These are phyloP conservation scores for Amphimallon solstitiale DNA, from an alignment of 2,888 invertebrate species.

Conservation along the genomic window DNA sequence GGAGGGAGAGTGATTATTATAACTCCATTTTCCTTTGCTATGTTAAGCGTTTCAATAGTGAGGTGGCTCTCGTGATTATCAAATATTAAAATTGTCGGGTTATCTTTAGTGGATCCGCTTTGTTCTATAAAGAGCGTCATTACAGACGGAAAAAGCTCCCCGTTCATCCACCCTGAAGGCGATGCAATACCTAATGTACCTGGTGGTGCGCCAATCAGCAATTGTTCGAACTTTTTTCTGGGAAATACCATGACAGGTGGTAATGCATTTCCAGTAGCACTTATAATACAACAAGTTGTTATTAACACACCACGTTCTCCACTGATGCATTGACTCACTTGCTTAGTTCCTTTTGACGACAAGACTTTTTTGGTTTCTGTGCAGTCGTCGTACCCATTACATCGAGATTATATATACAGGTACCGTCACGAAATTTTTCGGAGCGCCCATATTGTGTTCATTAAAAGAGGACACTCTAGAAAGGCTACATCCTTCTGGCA, in stretches of 20 bases:
- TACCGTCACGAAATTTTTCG: no score
- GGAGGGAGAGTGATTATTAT: neutral
- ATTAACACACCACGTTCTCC: neutral
- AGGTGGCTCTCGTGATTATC: constrained; percentile 8
- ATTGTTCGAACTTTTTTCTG: neutral
- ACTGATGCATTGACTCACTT: neutral
- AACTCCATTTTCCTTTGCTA: constrained; percentile 8
- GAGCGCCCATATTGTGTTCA: no score
- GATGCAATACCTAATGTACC: neutral
- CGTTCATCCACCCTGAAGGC: constrained; percentile 2
- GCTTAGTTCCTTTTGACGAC: neutral
- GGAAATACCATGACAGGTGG: constrained; percentile 3
- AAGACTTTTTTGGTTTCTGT: no score
- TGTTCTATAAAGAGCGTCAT: neutral
- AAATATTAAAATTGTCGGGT: constrained; percentile 3
- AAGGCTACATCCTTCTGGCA: no score
- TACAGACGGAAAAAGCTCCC: no score
- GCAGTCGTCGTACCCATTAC: neutral
- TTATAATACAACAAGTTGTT: constrained; percentile 5
- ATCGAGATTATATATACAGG: neutral
- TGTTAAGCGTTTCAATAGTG: neutral
- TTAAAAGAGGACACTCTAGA: no score
- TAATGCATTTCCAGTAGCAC: neutral
- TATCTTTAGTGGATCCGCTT: neutral
- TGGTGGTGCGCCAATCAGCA: neutral